A percentile compares a stretch with the other conserved stretches of the same genome.
These are phyloP conservation scores for Choristoneura rosaceana DNA, from an alignment of 2,888 invertebrate species.

Conservation along the genomic window DNA sequence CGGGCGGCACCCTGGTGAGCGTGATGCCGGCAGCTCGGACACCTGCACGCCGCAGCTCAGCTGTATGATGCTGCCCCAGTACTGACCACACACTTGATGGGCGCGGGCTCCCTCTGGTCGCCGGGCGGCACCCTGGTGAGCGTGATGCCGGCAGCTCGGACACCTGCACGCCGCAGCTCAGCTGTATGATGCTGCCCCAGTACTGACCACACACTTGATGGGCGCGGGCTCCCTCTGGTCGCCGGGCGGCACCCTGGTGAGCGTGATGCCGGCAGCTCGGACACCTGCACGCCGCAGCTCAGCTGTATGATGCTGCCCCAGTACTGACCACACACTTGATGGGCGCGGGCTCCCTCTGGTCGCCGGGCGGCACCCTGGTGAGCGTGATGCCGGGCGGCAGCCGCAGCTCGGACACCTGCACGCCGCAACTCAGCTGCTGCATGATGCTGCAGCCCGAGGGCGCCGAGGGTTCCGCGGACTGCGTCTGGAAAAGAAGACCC, in stretches of 20 bases:
- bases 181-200: too few species aligned
- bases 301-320: slow-evolving; percentile 70
- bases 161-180: too few species aligned
- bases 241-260: slow-evolving; percentile 88
- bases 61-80: too few species aligned
- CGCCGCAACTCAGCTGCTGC: slow-evolving; percentile 81
- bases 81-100: slow-evolving; percentile 76
- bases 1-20: slow-evolving; percentile 89
- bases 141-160: slow-evolving; percentile 90
- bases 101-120: slow-evolving; percentile 69
- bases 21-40: slow-evolving; percentile 91
- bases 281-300: slow-evolving; percentile 84
- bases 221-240: slow-evolving; percentile 70
- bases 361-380: slow-evolving; percentile 88
- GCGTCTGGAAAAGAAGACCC: slow-evolving; percentile 46
- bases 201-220: slow-evolving; percentile 75
- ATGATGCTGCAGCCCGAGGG: slow-evolving; percentile 79
- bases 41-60: too few species aligned
- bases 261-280: slow-evolving; percentile 90
- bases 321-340: slow-evolving; percentile 75
- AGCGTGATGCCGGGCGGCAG: slow-evolving; percentile 93
- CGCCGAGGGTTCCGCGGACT: slow-evolving; percentile 55
- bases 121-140: slow-evolving; percentile 89
- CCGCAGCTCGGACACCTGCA: slow-evolving; percentile 87
- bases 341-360: slow-evolving; percentile 68